Base-by-base conservation (phyloP, 2,888 invertebrate species). In the Malacosoma neustria region DNA sequence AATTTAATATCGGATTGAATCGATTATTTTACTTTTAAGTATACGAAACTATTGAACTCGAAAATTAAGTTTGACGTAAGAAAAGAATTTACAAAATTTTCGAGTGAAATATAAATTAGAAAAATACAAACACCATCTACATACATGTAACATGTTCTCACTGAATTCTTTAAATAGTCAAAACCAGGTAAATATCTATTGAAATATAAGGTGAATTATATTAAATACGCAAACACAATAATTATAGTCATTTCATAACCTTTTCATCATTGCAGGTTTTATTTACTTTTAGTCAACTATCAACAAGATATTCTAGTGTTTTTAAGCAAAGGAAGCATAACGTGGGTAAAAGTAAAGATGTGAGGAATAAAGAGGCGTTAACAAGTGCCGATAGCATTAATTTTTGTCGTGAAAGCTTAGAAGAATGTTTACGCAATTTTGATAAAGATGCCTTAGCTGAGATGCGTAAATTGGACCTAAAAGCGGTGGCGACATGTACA, bases 61-160 rank as follows among this genome's bases (percentile, higher is more conserved):
- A 66, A 72, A 67, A 64, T 58, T 60, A 59, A 61, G 60, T 72
- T 79, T 84, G 82, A 84, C 84, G 72, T 79, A 75, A 76, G 69
- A 72, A 73, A 75, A 76, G 69, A 72, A 73, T 76, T 74, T 79
- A 81, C 84, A 82, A 85, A 85, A 84, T 85, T 85, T 82, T 81
- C 77, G 75, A 82, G 84, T 85, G 77, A 79, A 79, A 77, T 77
- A 54, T 62, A 67, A 61, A 66, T 68, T 62, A 72, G 71, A 70
- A 58, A 71, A 61, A 75, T 56, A 60, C 52, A 63, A 49, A 66
- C 63, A 57, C 65, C 62, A 73, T 66, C 67, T 82, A 68, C 76
- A 86, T 82, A 68, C 76, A 86, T 85, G 86, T 84, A 86, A 82
- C 79, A 87, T 87, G 86, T 85, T 87, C 72, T 86, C 86, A 81